Base-by-base conservation (phyloP, 1,140 invertebrate species). In the Drosophila pseudoobscura region DNA sequence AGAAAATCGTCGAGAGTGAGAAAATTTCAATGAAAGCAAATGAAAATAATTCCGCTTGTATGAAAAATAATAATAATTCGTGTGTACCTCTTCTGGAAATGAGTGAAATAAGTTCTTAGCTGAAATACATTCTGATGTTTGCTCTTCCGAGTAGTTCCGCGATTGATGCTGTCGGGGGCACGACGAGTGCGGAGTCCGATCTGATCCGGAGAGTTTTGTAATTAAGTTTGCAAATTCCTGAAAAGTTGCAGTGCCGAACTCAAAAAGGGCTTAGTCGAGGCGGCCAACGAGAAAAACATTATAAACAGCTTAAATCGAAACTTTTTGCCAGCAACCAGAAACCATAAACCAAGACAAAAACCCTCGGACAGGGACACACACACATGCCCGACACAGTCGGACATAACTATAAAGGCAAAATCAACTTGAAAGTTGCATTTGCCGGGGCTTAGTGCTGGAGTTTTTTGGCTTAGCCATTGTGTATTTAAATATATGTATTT, bases 331-430 rank as follows among this genome's bases (percentile, higher is more conserved):
- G 57, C 55, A 58, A 50, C 72, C 58, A 68, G 83, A 84, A 76
- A 73, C 80, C 76, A 85, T 80, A 84, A 84, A 85, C 72, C 77
- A 85, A 80, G 80, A 69, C 80, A 80, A 85, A 84, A 83, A 61
- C 56, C 72, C 54, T 41, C 43, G 41, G 56, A 56, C 31, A 52
- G 29, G 24, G n/a, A 11, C 17, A 41, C 20, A 43, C 39, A 31
- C 24, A 24, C 24, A 26, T 0, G 5, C 35, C 47, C 44, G 26
- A 57, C 58, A n/a, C 71, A 35, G 11, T 31, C 17, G 26, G 65
- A 54, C 43, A 55, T 52, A 51, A 74, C 70, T 78, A 80, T 73
- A 78, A 60, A 62, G 26, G 54, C 59, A 47, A 78, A 82, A 69
- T 69, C 71, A 72, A 85, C 72, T 84, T 60, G 54, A 85, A 85